Evolutionary conservation across 2,888 invertebrate genomes (phyloP), one percentile per base, ranked within the genome.

Genomic region (Microchrysa polita): DNA sequence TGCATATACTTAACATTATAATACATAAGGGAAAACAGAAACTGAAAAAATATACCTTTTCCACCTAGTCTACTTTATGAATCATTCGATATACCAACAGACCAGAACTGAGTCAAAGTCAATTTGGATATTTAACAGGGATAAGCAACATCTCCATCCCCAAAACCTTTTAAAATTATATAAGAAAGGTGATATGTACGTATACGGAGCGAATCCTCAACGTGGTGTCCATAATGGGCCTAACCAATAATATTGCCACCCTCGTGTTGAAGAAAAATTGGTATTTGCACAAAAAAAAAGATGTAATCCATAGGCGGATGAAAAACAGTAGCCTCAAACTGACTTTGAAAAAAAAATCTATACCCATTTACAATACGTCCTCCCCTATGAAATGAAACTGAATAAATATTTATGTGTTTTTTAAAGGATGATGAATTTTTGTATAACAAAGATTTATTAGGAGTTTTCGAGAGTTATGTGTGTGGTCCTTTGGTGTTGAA

Each of bases 381-480:
- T 55, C 16, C n/a, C 55, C 7, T 55, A 20, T 16, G 16, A 12
- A 40, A n/a, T 34, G 40, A 61, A 42, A 44, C 42, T 2, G 22
- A 65, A 65, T 65, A 65, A 65, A 65, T 65, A 65, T 65, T 65
- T 65, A 65, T 65, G 20, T 34, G 7, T 34, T 34, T 65, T 44
- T 65, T 23, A 59, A 65, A 44, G 48, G 65, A 65, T 65, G 65
- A 65, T 65, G 65, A 65, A 65, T 65, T 65, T 65, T 44, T 22
- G 22, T 22, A 42, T 65, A 65, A 65, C 65, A 48, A 65, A 65
- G 65, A 65, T 65, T 65, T 65, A 65, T 65, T 65, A 65, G 65
- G 65, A 44, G 65, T 65, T 65, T 65, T 65, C 7, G 42, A 16
- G 18, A 2, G 55, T 55, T n/a, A n/a, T n/a, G n/a, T n/a, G n/a